phyloP scores from a whole-genome alignment of 2,113 vertebrate species.

The Pteropus alecto region DNA sequence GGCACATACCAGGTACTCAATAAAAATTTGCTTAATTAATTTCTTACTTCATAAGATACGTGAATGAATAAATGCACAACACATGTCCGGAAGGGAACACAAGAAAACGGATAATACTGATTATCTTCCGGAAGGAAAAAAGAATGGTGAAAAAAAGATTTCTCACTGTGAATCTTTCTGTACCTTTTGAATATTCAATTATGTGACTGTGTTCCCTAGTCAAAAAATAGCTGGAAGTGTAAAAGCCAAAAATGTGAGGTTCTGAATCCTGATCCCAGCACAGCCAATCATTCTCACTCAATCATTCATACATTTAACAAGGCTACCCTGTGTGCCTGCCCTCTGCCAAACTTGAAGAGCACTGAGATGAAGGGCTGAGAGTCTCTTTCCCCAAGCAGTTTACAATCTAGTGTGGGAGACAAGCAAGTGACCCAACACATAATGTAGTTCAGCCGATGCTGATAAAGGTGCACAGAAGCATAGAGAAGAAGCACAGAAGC shows the following conservation, averaged over 20 bases:
- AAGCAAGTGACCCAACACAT: not conserved
- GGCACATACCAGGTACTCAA: not conserved
- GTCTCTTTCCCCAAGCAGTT: not conserved
- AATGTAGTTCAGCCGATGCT: not conserved
- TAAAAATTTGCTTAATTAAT: slow-evolving; percentile 8
- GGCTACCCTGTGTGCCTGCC: not conserved
- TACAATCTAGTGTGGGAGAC: not conserved
- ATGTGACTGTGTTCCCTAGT: not conserved
- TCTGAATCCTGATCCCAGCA: not conserved
- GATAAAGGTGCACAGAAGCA: not conserved
- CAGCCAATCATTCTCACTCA: not conserved
- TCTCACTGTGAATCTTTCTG: not conserved
- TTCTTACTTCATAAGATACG: not conserved
- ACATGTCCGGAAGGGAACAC: not conserved
- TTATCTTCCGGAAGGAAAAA: not conserved
- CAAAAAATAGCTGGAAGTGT: not conserved
- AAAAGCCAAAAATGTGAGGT: not conserved
- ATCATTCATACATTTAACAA: not conserved
- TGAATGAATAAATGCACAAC: not conserved
- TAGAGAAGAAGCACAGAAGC: not conserved
- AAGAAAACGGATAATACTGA: not conserved
- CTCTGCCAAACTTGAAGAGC: not conserved
- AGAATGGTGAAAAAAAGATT: not conserved
- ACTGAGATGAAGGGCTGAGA: not conserved
- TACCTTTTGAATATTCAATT: slow-evolving; percentile 7